Evolutionary conservation across 2,113 vertebrate genomes (phyloP).

Genomic region (Phalacrocorax brasilianus): DNA sequence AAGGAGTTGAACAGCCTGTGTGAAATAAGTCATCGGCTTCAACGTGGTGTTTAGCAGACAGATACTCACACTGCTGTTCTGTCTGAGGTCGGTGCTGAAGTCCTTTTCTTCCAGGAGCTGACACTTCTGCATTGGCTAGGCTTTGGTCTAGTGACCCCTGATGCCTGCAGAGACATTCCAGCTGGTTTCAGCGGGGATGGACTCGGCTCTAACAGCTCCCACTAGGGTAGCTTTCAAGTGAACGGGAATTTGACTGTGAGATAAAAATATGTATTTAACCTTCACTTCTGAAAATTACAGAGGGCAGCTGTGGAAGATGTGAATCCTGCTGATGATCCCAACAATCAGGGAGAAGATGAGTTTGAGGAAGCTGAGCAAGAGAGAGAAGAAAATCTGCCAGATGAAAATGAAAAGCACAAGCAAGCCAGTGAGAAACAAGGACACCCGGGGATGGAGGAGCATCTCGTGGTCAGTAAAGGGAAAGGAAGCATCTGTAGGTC

Average conservation of each 20-base stretch:
- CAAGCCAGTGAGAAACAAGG: conserved; percentile 54
- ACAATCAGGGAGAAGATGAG: conserved; percentile 98
- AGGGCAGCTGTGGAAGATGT: conserved; percentile 80
- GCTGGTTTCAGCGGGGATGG: not conserved
- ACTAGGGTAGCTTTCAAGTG: not conserved
- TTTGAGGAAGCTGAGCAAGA: conserved; percentile 95
- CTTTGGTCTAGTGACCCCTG: not conserved
- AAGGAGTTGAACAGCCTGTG: not conserved
- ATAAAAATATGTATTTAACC: not conserved
- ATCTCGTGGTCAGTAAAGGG: conserved; percentile 83
- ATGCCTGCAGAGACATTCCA: not conserved
- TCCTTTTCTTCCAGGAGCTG: not conserved
- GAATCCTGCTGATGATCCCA: conserved; percentile 94
- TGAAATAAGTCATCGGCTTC: not conserved
- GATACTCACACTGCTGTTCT: not conserved
- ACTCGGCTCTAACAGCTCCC: not conserved
- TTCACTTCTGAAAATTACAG: conserved; percentile 61
- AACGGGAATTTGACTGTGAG: not conserved
- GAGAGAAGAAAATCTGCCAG: conserved; percentile 76
- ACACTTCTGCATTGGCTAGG: not conserved
- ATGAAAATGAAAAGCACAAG: conserved; percentile 75
- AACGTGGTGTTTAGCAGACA: not conserved
- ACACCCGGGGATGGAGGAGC: conserved; percentile 82
- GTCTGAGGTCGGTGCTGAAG: not conserved
- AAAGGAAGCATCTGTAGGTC: not conserved